Conservation (phyloP, 2,888 invertebrate genomes). For the Ecdyonurus torrentis region DNA sequence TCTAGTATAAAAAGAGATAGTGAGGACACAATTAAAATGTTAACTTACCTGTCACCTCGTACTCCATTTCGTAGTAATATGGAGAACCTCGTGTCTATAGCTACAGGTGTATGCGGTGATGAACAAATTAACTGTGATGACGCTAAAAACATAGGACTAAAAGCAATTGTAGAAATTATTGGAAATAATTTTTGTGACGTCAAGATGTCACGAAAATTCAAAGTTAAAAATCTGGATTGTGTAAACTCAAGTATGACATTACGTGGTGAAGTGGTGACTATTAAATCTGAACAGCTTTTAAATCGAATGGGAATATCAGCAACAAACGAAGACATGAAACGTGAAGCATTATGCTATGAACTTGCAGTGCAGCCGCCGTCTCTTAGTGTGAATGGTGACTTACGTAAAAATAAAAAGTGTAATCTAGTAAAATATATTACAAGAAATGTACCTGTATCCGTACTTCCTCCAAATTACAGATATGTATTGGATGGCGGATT, state of each 20-base stretch:
- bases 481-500: not conserved
- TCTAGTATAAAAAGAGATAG: too few relatives aligned
- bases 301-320: not conserved
- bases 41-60: too few relatives aligned
- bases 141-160: not conserved
- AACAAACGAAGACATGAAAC: not conserved
- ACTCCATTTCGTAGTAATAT: not conserved
- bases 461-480: not conserved
- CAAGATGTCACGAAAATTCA: not conserved
- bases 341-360: not conserved
- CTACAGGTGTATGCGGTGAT: not conserved
- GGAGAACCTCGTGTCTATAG: not conserved
- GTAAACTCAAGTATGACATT: not conserved
- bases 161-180: not conserved
- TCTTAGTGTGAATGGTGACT: not conserved
- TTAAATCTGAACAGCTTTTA: not conserved
- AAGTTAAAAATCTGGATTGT: not conserved
- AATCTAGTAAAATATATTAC: not conserved
- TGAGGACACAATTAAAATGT: too few relatives aligned
- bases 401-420: not conserved
- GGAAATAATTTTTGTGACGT: not conserved
- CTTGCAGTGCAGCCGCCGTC: not conserved
- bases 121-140: not conserved
- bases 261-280: not conserved
- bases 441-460: not conserved